Conservation (phyloP, 2,113 vertebrate genomes). For the Toxostoma redivivum region DNA sequence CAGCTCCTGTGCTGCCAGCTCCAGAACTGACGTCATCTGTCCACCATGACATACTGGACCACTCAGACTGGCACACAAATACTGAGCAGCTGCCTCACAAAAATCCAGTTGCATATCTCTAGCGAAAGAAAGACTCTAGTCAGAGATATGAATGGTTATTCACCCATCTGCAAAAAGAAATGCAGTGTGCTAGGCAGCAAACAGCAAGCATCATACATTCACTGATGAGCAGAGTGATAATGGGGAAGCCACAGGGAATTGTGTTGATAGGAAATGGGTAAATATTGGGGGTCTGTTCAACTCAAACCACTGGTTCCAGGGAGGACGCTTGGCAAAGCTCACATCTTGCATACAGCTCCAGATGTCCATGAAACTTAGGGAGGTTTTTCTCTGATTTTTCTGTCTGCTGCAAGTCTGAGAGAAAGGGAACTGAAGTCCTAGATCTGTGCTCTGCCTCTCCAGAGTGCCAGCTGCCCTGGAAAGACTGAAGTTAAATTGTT, state of each 20-base stretch:
- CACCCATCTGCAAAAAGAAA: neutral
- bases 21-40: neutral
- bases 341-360: neutral
- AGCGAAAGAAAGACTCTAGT: constrained; percentile 22
- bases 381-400: neutral
- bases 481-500: neutral
- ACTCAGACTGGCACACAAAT: neutral
- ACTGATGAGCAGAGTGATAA: neutral
- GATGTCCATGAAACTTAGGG: neutral
- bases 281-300: neutral
- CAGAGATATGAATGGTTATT: constrained; percentile 42
- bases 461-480: neutral
- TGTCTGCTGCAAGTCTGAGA: neutral
- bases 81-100: constrained; percentile 16
- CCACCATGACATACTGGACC: neutral
- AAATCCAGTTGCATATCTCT: neutral
- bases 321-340: neutral
- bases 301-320: neutral
- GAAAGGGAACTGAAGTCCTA: neutral
- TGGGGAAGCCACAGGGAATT: neutral
- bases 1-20: neutral
- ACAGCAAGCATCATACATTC: neutral
- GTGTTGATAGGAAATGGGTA: neutral
- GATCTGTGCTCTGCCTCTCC: neutral
- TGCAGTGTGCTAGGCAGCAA: neutral